Percentiles rank a stretch among this genome's conserved stretches.
Evolutionary conservation across 2,113 vertebrate species (phyloP).

Genomic region (Bostrychus sinensis): DNA sequence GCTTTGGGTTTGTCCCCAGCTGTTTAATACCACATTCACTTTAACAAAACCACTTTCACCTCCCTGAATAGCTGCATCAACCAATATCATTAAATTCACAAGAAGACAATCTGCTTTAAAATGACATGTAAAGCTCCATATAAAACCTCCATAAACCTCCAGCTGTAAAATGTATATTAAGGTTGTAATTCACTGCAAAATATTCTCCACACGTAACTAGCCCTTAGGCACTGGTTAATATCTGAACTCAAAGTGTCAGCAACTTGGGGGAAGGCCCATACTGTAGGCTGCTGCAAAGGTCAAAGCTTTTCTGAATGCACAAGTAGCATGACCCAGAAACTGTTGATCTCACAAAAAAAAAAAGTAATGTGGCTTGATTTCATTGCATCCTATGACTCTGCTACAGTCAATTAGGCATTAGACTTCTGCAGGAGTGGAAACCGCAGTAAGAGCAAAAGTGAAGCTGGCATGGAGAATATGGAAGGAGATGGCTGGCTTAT

Average conservation of each 20-base stretch:
- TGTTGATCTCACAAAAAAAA: slow-evolving; percentile 21
- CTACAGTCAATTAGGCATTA: too few relatives aligned
- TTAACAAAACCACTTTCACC: slow-evolving; percentile 33
- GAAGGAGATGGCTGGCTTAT: too few relatives aligned
- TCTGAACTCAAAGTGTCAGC: slow-evolving; percentile 30
- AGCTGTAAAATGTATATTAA: slow-evolving; percentile 13
- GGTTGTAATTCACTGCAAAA: slow-evolving; percentile 14
- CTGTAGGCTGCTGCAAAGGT: slow-evolving; percentile 35
- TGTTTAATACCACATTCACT: slow-evolving; percentile 36
- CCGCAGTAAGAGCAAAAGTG: too few relatives aligned
- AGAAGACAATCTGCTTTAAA: slow-evolving; percentile 1
- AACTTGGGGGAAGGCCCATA: slow-evolving; percentile 25
- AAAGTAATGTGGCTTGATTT: slow-evolving; percentile 10
- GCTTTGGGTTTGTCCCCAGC: slow-evolving; percentile 39
- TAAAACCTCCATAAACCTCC: slow-evolving; percentile 6
- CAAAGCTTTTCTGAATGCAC: slow-evolving; percentile 27
- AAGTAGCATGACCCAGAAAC: slow-evolving; percentile 26
- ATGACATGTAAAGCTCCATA: slow-evolving; percentile 23
- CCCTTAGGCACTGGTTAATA: slow-evolving; percentile 23
- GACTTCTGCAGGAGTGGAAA: too few relatives aligned
- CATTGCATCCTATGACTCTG: too few relatives aligned
- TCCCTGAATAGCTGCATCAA: slow-evolving; percentile 11
- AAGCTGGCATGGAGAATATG: too few relatives aligned
- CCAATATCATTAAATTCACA: slow-evolving; percentile 7
- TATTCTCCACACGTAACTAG: not conserved